A percentile compares a stretch with the other conserved stretches of the same genome.
These are phyloP conservation scores for Petromus typicus DNA, from an alignment of 2,113 vertebrate genomes.

Conservation along the genomic window DNA sequence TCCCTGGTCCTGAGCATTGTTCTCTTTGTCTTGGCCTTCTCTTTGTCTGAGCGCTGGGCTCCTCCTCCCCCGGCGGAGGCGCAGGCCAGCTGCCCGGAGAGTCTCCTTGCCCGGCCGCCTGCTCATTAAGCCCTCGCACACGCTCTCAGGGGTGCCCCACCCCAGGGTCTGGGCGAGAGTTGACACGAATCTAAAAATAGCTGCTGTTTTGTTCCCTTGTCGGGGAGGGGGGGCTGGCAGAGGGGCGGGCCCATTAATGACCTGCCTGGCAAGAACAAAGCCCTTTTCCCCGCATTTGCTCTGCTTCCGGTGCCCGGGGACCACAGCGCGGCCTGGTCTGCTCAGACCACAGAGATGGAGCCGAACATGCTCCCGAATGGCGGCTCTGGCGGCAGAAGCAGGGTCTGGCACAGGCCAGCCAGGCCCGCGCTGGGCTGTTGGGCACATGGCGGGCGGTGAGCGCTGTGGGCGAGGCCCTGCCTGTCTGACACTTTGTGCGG, in stretches of 20 bases:
- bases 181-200: conserved; percentile 76
- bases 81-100: conserved; percentile 70
- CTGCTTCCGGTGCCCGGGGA: background rate
- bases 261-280: conserved; percentile 62
- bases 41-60: conserved; percentile 61
- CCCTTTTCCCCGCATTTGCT: background rate
- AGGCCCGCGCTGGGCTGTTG: rapidly evolving
- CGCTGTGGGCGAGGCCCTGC: background rate
- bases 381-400: background rate
- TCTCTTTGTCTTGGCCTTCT: conserved; percentile 46
- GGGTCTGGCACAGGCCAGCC: too few relatives aligned
- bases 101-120: background rate
- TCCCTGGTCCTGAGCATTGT: conserved; percentile 17
- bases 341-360: background rate
- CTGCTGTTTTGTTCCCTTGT: conserved; percentile 68
- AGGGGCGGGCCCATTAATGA: conserved; percentile 42
- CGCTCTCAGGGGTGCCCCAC: conserved; percentile 59
- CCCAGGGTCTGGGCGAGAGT: conserved; percentile 66
- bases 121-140: conserved; percentile 56
- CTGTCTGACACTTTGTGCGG: too few relatives aligned
- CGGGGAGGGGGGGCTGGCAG: conserved; percentile 48
- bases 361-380: background rate
- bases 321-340: background rate
- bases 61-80: conserved; percentile 22
- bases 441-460: rapidly evolving